These are phyloP conservation scores for Lasioglossum calceatum DNA, from an alignment of 2,888 invertebrate species.

Conservation along the genomic window DNA sequence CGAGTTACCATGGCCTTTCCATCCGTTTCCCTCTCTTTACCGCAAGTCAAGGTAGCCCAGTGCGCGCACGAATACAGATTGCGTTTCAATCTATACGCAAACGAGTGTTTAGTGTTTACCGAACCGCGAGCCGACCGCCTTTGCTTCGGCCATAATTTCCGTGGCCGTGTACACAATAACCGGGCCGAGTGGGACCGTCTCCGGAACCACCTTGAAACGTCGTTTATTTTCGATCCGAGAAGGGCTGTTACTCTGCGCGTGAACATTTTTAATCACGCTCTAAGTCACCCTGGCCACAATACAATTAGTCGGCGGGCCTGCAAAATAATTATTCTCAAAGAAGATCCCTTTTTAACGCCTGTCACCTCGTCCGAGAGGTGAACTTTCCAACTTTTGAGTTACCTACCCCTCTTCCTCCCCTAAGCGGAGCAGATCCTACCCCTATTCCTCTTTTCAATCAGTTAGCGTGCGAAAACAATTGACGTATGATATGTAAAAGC, in stretches of 20 bases:
- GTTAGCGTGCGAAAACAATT: too few relatives aligned
- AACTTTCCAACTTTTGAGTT: too few relatives aligned
- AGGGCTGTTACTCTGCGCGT: not conserved
- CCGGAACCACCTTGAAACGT: conserved; percentile 23
- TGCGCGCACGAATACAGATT: conserved; percentile 80
- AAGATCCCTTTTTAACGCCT: not conserved
- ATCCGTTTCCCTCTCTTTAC: conserved; percentile 55
- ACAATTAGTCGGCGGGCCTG: not conserved
- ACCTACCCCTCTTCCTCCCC: too few relatives aligned
- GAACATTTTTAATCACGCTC: conserved; percentile 5
- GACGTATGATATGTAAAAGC: too few relatives aligned
- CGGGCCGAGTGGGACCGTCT: conserved; percentile 48
- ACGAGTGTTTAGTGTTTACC: conserved; percentile 84
- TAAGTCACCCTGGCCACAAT: not conserved
- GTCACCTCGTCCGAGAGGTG: not conserved
- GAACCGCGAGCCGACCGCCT: conserved; percentile 80
- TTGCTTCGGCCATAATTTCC: conserved; percentile 80
- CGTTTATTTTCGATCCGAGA: conserved; percentile 20
- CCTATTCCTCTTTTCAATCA: too few relatives aligned
- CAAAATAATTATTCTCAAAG: not conserved
- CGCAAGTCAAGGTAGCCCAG: conserved; percentile 65
- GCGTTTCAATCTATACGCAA: conserved; percentile 83
- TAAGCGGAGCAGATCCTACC: too few relatives aligned
- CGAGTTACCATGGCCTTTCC: conserved; percentile 61
- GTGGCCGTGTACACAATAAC: conserved; percentile 75